Conservation (phyloP, 1,140 invertebrate species). For the Philopotamus ludificatus region DNA sequence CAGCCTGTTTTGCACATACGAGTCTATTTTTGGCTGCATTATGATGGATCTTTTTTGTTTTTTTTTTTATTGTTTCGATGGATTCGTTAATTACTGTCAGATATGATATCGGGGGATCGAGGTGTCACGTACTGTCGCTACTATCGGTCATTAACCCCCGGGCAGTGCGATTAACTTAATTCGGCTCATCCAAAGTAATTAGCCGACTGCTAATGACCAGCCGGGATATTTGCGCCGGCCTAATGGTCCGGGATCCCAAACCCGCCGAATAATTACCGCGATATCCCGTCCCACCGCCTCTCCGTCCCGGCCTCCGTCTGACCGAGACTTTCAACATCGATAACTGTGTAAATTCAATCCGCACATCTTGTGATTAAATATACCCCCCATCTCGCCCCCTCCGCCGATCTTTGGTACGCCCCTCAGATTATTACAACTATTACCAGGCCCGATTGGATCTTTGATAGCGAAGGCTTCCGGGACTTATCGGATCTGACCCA, state of each 20-base stretch:
- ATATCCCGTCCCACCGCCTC: conserved; percentile 4
- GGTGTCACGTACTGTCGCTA: background rate
- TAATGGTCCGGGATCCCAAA: conserved; percentile 26
- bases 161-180: conserved; percentile 26
- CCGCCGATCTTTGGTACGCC: too few species aligned
- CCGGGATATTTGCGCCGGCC: conserved; percentile 28
- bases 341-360: conserved; percentile 4
- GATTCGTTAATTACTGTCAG: background rate
- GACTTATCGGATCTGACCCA: too few species aligned
- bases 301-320: too few species aligned
- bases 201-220: conserved; percentile 37
- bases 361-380: conserved; percentile 1
- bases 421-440: too few species aligned
- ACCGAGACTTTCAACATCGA: conserved; percentile 10
- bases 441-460: too few species aligned
- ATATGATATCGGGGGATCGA: background rate
- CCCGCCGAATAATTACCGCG: conserved; percentile 3
- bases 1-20: background rate
- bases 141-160: background rate
- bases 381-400: too few species aligned
- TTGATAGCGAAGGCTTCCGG: too few species aligned
- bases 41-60: too few species aligned
- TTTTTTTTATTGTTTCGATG: too few species aligned
- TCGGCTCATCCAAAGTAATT: conserved; percentile 32
- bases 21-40: background rate